A percentile compares a stretch with the other conserved stretches of the same genome.
These are phyloP conservation scores for Leptonema lineaticorne DNA, from an alignment of 1,140 invertebrate species.

Conservation along the genomic window DNA sequence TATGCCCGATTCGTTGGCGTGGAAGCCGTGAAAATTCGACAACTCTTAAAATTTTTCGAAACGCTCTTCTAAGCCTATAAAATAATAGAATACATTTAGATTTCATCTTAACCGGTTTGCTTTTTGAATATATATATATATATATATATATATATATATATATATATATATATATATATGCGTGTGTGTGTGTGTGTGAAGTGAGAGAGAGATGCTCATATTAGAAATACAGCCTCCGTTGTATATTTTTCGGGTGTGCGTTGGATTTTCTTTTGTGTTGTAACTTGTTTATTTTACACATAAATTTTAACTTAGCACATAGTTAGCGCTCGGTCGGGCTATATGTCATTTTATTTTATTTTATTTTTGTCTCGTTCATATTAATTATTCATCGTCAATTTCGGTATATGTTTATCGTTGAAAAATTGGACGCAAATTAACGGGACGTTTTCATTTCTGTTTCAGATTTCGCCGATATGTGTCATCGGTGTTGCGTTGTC, in stretches of 20 bases:
- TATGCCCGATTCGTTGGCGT: not conserved
- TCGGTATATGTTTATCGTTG: not conserved
- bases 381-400: not conserved
- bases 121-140: not conserved
- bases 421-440: too few species aligned
- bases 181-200: not conserved
- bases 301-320: conserved; percentile 17
- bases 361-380: not conserved
- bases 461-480: not conserved
- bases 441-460: not conserved
- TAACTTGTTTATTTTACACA: conserved; percentile 7
- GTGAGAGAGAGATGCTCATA: not conserved
- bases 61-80: conserved; percentile 8
- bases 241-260: not conserved
- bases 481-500: not conserved
- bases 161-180: not conserved
- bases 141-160: not conserved
- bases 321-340: not conserved
- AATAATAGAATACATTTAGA: conserved; percentile 10
- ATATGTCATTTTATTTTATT: not conserved
- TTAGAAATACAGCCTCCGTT: conserved; percentile 11
- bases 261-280: not conserved
- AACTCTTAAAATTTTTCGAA: not conserved
- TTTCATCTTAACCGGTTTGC: not conserved
- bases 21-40: conserved; percentile 5